phyloP scores from a whole-genome alignment of 2,797 vertebrate species.

The Eremophila alpestris region DNA sequence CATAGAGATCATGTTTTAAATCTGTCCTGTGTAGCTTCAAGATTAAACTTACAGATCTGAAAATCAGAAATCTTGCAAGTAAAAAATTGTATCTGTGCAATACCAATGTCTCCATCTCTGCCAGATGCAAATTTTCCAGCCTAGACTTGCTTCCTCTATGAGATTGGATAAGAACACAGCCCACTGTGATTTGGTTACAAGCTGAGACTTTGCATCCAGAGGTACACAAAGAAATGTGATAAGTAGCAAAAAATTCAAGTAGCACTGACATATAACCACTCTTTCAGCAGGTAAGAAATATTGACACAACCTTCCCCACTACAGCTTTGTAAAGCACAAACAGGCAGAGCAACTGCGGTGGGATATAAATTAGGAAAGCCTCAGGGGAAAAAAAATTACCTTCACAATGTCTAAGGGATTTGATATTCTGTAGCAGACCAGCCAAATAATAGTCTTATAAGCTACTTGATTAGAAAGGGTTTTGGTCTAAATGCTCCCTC shows the following conservation, averaged over 20 bases:
- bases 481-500: not conserved
- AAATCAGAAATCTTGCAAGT: not conserved
- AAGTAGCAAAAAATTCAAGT: not conserved
- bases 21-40: not conserved
- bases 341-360: not conserved
- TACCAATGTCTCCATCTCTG: not conserved
- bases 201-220: not conserved
- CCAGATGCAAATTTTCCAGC: not conserved
- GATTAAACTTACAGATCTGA: not conserved
- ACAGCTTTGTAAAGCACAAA: not conserved
- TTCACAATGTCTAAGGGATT: not conserved
- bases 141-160: not conserved
- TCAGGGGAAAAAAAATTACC: not conserved
- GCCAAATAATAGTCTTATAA: not conserved
- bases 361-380: not conserved
- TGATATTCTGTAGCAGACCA: not conserved
- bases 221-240: not conserved
- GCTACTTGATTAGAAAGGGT: not conserved
- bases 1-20: fast-evolving
- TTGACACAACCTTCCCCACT: not conserved
- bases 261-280: not conserved
- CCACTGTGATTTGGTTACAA: not conserved
- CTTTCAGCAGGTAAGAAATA: not conserved
- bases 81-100: not conserved
- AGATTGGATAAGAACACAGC: not conserved